Conservation (phyloP, 2,797 vertebrate species). For the Pitangus sulphuratus region DNA sequence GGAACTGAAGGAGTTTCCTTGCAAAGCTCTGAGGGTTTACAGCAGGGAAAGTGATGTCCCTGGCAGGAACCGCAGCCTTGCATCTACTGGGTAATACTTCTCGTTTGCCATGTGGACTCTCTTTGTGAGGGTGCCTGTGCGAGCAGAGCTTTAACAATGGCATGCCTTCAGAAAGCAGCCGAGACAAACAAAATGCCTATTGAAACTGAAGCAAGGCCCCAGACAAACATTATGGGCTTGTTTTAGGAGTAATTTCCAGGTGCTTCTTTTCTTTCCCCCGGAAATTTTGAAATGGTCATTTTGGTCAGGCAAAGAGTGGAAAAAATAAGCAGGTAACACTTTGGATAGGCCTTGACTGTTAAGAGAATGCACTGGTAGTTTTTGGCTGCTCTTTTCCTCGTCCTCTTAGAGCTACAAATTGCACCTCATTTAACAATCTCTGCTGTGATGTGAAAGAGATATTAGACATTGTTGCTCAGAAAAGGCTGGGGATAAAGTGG, state of each 20-base stretch:
- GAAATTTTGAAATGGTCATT: constrained; percentile 3
- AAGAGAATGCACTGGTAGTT: not conserved
- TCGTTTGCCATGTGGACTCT: accelerated
- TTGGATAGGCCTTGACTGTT: not conserved
- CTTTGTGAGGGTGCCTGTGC: not conserved
- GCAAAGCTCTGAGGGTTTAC: not conserved
- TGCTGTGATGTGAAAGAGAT: constrained; percentile 43
- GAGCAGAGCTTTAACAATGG: not conserved
- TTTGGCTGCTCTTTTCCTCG: constrained; percentile 11
- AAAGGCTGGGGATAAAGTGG: constrained; percentile 33
- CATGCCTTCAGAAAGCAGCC: not conserved
- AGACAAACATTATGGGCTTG: not conserved
- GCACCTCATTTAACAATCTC: constrained; percentile 33
- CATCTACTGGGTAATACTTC: not conserved
- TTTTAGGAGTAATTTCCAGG: not conserved
- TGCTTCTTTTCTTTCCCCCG: not conserved
- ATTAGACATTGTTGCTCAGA: constrained; percentile 42
- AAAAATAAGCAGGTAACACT: constrained; percentile 10
- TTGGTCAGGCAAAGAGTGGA: not conserved
- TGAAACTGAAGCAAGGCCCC: not conserved
- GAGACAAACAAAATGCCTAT: not conserved
- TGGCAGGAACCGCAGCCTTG: not conserved
- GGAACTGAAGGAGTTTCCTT: not conserved
- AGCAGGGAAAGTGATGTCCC: not conserved
- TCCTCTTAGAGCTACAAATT: constrained; percentile 36